phyloP scores from a whole-genome alignment of 92 coral and sea anemone genomes.

The Metridium senile region DNA sequence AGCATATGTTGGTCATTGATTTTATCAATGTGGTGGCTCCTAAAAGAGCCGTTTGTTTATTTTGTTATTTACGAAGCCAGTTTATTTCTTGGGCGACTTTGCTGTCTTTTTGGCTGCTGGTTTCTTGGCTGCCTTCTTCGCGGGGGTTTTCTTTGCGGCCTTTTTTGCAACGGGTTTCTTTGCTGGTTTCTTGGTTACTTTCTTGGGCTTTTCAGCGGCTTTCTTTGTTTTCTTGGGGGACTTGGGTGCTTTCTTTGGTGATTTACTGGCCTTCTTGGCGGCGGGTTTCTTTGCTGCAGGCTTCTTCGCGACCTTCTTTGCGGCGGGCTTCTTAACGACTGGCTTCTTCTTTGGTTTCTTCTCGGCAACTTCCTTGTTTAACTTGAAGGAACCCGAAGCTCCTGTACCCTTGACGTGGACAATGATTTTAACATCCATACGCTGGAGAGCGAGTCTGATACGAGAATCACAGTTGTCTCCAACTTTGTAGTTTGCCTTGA shows the following conservation, averaged over 20 bases:
- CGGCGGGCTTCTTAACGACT: slow-evolving; percentile 22
- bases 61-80: no score
- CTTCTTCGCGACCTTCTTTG: slow-evolving; percentile 12
- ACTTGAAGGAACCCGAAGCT: slow-evolving; percentile 63
- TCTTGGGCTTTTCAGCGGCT: slow-evolving; percentile 26
- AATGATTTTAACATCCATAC: slow-evolving; percentile 28
- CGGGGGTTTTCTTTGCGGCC: slow-evolving; percentile 28
- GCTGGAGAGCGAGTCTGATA: slow-evolving; percentile 51
- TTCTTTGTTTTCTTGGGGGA: slow-evolving; percentile 10
- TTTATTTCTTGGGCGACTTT: no score
- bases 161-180: slow-evolving; percentile 32
- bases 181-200: slow-evolving; percentile 36
- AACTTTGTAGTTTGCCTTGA: slow-evolving; percentile 60
- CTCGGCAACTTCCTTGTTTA: slow-evolving; percentile 53
- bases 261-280: background rate
- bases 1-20: no score
- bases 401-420: slow-evolving; percentile 51
- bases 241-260: slow-evolving; percentile 12
- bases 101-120: no score
- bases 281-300: background rate
- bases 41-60: no score
- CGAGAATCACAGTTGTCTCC: slow-evolving; percentile 22
- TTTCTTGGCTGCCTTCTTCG: slow-evolving; percentile 8
- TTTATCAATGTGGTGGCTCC: no score
- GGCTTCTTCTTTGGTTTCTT: slow-evolving; percentile 43